phyloP scores from a whole-genome alignment of 2,797 vertebrate genomes.

The Orientallactaga sibirica region DNA sequence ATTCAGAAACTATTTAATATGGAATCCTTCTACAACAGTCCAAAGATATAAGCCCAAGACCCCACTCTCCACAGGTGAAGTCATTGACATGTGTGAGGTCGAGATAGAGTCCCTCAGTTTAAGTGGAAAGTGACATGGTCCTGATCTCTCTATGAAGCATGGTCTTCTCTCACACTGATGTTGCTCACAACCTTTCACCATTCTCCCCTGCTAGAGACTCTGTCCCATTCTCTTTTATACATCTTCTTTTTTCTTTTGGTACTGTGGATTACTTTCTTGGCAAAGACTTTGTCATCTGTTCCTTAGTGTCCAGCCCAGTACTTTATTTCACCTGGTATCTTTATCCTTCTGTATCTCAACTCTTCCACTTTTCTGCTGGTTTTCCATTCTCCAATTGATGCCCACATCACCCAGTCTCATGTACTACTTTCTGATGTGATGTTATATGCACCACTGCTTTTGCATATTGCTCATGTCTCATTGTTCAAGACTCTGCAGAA shows the following conservation, averaged over 20 bases:
- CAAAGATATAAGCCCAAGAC: not conserved
- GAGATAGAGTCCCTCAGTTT: fast-evolving
- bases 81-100: not conserved
- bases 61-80: not conserved
- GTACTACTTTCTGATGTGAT: not conserved
- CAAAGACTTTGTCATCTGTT: not conserved
- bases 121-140: not conserved
- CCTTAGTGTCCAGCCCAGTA: not conserved
- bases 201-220: not conserved
- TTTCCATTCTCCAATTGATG: not conserved
- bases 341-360: not conserved
- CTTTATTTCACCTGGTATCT: not conserved
- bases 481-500: not conserved
- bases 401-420: not conserved
- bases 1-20: not conserved
- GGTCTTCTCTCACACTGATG: not conserved
- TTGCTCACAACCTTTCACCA: not conserved
- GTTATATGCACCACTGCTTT: not conserved
- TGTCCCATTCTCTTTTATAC: not conserved
- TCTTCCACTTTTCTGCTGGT: not conserved
- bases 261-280: not conserved
- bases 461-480: not conserved
- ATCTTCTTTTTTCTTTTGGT: not conserved
- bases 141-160: not conserved
- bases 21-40: not conserved